These are phyloP conservation scores for Corynorhinus townsendii DNA, from an alignment of 2,113 vertebrate genomes.

Conservation along the genomic window DNA sequence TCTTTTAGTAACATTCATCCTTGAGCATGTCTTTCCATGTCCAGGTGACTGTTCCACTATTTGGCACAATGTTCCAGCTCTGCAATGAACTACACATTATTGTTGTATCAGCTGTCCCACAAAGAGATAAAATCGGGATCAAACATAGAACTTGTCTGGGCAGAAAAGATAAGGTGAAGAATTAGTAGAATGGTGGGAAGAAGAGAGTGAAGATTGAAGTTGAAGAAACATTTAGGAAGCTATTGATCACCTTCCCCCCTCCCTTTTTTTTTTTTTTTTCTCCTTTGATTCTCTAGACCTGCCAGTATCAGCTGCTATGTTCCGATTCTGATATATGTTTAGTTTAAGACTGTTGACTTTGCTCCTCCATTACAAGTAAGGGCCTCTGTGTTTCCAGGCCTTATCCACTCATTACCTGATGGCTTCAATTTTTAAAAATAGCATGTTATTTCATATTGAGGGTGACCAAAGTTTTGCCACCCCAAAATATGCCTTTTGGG, in stretches of 20 bases:
- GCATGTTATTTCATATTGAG: not conserved
- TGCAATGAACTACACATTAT: not conserved
- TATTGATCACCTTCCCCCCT: not conserved
- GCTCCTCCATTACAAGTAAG: not conserved
- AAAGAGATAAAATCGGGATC: constrained; percentile 54
- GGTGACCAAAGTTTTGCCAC: not conserved
- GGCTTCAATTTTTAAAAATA: not conserved
- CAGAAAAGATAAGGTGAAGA: constrained; percentile 53
- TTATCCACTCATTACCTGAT: not conserved
- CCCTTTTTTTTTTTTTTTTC: too few species aligned
- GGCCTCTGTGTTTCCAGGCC: not conserved
- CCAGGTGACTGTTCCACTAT: not conserved
- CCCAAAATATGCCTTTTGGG: not conserved
- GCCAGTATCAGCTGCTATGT: not conserved
- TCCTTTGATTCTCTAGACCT: not conserved
- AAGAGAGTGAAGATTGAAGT: not conserved
- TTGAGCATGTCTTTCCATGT: not conserved
- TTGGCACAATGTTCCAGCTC: not conserved
- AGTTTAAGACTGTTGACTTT: not conserved
- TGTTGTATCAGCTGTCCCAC: not conserved
- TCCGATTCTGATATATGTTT: not conserved
- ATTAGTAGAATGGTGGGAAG: not conserved
- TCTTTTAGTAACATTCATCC: not conserved
- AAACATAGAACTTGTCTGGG: not conserved
- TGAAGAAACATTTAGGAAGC: constrained; percentile 52